Percentiles rank a stretch among this genome's conserved stretches.
phyloP scores from a whole-genome alignment of 2,113 vertebrate species.

The Anarhynchus alexandrinus region DNA sequence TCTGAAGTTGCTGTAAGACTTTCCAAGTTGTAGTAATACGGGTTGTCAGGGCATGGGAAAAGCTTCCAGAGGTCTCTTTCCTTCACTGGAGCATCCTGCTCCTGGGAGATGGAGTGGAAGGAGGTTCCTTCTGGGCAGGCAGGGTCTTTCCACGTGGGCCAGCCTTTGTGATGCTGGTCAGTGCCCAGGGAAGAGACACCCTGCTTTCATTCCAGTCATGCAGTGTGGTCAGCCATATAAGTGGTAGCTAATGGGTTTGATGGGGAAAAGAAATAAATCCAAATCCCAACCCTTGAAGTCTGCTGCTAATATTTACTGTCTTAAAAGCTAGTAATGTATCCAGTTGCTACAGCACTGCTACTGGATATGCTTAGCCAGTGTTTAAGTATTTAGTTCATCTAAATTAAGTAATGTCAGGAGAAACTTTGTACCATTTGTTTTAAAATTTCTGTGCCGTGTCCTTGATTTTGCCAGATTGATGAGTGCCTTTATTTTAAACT shows the following conservation, averaged over 20 bases:
- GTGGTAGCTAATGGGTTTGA: neutral
- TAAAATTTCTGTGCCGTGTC: conserved; percentile 49
- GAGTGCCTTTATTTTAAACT: conserved; percentile 70
- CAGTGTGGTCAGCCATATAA: neutral
- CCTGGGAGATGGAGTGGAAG: neutral
- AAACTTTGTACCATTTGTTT: conserved; percentile 43
- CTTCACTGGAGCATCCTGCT: neutral
- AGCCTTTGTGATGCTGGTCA: neutral
- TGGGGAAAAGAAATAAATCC: neutral
- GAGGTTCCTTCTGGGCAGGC: neutral
- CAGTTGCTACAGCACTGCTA: neutral
- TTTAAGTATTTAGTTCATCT: conserved; percentile 25
- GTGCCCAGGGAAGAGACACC: neutral
- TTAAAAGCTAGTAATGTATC: neutral
- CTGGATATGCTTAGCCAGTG: neutral
- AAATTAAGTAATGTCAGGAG: conserved; percentile 1
- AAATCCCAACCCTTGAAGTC: neutral
- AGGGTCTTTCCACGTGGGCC: accelerated
- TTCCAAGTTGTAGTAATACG: neutral
- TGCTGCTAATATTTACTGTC: neutral
- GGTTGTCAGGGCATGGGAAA: neutral
- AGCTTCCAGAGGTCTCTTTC: neutral
- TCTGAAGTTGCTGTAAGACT: neutral
- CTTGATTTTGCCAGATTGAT: conserved; percentile 68
- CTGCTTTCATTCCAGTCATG: neutral